Evolutionary conservation across 2,888 invertebrate species (phyloP).

Genomic region (Drosophila anomelani): DNA sequence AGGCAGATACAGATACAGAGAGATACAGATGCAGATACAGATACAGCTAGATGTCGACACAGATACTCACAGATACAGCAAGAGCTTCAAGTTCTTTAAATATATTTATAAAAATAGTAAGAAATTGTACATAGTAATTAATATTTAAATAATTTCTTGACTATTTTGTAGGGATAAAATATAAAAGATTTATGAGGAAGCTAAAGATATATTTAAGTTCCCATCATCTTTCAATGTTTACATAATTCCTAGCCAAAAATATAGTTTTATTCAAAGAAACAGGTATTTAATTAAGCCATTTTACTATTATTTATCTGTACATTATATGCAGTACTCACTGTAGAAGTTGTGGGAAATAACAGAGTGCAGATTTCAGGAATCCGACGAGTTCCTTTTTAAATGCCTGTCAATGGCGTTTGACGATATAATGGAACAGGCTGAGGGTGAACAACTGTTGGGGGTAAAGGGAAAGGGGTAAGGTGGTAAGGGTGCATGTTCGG

Average conservation of each 20-base stretch:
- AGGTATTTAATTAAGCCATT: not conserved
- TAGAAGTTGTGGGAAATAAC: not conserved
- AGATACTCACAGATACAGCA: not conserved
- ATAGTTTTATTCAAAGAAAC: not conserved
- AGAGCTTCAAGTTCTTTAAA: not conserved
- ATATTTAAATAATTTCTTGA: not conserved
- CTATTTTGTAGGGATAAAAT: not conserved
- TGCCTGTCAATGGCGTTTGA: conserved; percentile 54
- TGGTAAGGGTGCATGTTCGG: not conserved
- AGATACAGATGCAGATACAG: not conserved
- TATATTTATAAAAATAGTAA: not conserved
- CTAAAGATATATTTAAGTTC: not conserved
- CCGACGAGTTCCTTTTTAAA: conserved; percentile 50
- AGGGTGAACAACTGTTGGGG: not conserved
- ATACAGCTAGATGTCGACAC: not conserved
- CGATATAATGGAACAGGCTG: conserved; percentile 34
- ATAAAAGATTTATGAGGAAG: too few species aligned
- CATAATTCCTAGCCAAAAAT: too few species aligned
- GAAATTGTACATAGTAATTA: not conserved
- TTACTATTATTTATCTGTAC: not conserved
- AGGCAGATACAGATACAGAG: not conserved
- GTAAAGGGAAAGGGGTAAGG: not conserved
- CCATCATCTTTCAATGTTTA: not conserved
- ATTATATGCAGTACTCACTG: not conserved
- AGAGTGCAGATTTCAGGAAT: conserved; percentile 19